These are phyloP conservation scores for Tyto alba DNA, from an alignment of 2,113 vertebrate genomes.

Conservation along the genomic window DNA sequence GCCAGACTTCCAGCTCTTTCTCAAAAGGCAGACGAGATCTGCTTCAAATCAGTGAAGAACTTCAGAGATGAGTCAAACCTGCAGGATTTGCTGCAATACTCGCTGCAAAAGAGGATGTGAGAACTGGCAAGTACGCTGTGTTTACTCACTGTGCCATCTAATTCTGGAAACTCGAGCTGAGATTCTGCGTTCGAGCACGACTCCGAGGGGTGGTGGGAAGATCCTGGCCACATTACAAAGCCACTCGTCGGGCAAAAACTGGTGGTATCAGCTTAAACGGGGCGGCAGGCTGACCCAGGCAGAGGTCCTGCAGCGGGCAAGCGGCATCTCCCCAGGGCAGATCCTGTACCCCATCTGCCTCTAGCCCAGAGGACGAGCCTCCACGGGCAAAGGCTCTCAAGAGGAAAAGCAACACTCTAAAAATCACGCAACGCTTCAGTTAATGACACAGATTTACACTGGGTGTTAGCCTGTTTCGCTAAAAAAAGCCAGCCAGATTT, in stretches of 20 bases:
- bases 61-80: constrained; percentile 49
- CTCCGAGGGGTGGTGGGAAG: constrained; percentile 27
- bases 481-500: constrained; percentile 43
- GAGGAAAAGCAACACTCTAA: neutral
- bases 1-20: neutral
- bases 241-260: constrained; percentile 13
- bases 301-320: neutral
- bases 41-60: constrained; percentile 12
- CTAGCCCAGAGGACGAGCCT: neutral
- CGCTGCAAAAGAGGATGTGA: constrained; percentile 65
- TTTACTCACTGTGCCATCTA: constrained; percentile 53
- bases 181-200: constrained; percentile 26
- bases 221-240: neutral
- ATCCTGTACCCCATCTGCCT: neutral
- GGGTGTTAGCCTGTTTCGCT: constrained; percentile 47
- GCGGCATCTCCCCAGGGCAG: neutral
- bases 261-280: neutral
- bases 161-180: constrained; percentile 29
- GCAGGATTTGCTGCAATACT: constrained; percentile 60
- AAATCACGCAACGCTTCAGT: constrained; percentile 23
- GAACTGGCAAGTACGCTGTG: constrained; percentile 45
- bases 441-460: constrained; percentile 62
- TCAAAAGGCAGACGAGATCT: neutral
- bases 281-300: neutral
- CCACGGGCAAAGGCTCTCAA: neutral